These are phyloP conservation scores for Lophotriccus pileatus DNA, from an alignment of 2,797 vertebrate species.

Conservation along the genomic window DNA sequence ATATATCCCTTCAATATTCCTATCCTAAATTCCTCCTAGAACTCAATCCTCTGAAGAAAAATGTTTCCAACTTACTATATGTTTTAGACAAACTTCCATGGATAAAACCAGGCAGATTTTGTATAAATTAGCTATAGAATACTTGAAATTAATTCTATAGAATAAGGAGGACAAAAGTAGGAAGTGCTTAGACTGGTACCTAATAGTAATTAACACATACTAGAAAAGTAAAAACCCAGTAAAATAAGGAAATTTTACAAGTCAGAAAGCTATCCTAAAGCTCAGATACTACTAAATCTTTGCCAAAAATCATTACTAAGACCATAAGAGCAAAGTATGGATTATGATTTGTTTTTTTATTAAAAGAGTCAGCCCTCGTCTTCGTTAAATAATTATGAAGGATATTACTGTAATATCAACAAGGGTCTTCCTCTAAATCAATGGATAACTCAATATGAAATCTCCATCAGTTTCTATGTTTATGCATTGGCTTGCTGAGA, in stretches of 20 bases:
- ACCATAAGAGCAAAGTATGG: background rate
- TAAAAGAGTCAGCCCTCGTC: background rate
- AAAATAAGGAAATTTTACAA: background rate
- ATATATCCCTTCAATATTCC: background rate
- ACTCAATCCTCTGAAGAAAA: background rate
- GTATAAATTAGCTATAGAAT: background rate
- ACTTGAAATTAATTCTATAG: background rate
- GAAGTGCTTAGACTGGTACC: background rate
- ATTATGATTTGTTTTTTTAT: background rate
- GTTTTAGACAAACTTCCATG: background rate
- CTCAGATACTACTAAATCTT: background rate
- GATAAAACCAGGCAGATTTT: background rate
- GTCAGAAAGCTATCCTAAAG: background rate
- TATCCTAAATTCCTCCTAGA: background rate
- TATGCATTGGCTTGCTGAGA: background rate
- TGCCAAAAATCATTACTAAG: background rate
- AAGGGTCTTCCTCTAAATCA: background rate
- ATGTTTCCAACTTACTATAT: background rate
- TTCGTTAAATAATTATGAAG: background rate
- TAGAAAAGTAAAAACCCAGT: background rate
- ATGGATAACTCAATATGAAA: background rate
- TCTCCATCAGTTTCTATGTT: background rate
- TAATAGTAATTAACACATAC: background rate
- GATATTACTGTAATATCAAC: background rate
- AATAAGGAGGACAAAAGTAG: background rate